These are phyloP conservation scores for Eurypyga helias DNA, from an alignment of 2,113 vertebrate genomes.

Conservation along the genomic window DNA sequence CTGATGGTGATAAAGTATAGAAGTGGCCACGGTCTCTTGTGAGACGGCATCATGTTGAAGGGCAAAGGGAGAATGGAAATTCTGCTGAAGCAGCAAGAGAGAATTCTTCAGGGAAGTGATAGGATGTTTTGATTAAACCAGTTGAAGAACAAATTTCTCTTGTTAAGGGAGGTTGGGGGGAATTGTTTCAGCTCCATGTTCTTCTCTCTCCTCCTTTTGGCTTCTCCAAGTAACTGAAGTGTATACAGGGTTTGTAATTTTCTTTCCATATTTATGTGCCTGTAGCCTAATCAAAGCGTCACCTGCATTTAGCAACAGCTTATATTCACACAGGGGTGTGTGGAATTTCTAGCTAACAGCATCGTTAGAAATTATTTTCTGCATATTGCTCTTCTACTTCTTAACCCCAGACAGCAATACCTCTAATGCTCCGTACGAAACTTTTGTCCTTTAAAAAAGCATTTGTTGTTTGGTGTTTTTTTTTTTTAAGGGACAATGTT, in stretches of 20 bases:
- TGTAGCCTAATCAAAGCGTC: neutral
- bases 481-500: neutral
- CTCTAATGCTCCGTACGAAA: neutral
- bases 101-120: constrained; percentile 30
- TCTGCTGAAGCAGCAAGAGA: constrained; percentile 34
- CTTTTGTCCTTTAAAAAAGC: neutral
- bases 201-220: neutral
- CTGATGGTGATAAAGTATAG: constrained; percentile 17
- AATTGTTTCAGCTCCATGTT: neutral
- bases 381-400: neutral
- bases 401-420: neutral
- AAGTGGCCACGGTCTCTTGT: neutral
- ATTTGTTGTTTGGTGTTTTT: too few relatives aligned
- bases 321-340: neutral
- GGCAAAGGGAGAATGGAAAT: constrained; percentile 37
- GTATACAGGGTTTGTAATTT: neutral
- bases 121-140: constrained; percentile 41
- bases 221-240: neutral
- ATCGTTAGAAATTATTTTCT: neutral
- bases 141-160: neutral
- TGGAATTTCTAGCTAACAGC: neutral
- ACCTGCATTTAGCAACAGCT: neutral
- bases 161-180: neutral
- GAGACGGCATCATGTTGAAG: neutral
- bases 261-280: neutral